A percentile compares a stretch with the other conserved stretches of the same genome.
Evolutionary conservation across 2,888 invertebrate genomes (phyloP).

Genomic region (Portevinia maculata): DNA sequence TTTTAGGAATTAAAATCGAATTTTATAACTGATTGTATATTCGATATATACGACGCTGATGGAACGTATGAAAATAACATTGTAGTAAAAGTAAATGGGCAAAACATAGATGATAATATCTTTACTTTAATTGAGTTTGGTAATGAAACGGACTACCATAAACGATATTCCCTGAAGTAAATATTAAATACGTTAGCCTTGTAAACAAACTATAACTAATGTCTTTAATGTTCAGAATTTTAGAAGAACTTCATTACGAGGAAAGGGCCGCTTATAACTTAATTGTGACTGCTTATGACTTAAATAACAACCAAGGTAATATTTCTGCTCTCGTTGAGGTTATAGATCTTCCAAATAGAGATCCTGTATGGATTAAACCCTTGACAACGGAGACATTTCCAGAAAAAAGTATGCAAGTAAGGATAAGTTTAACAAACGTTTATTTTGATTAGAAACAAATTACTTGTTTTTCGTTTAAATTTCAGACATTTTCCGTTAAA

Average conservation of each 20-base stretch:
- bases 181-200: slow-evolving; percentile 78
- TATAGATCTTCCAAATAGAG: slow-evolving; percentile 85
- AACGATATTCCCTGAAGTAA: slow-evolving; percentile 81
- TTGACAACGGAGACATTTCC: slow-evolving; percentile 85
- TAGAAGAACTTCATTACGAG: slow-evolving; percentile 82
- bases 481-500: slow-evolving; percentile 82
- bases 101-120: slow-evolving; percentile 81
- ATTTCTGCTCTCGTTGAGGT: slow-evolving; percentile 85
- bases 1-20: slow-evolving; percentile 80
- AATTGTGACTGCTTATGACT: slow-evolving; percentile 84
- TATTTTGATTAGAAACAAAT: too few relatives aligned
- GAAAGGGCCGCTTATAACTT: slow-evolving; percentile 84
- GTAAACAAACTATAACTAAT: background rate
- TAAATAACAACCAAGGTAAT: slow-evolving; percentile 77
- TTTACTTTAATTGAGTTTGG: slow-evolving; percentile 81
- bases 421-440: too few relatives aligned
- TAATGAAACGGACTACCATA: slow-evolving; percentile 76
- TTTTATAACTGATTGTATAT: slow-evolving; percentile 78
- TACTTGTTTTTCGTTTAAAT: slow-evolving; percentile 1
- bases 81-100: slow-evolving; percentile 82
- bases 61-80: slow-evolving; percentile 81
- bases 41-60: slow-evolving; percentile 77
- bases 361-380: slow-evolving; percentile 85
- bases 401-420: slow-evolving; percentile 83
- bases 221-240: slow-evolving; percentile 55